A percentile compares a stretch with the other conserved stretches of the same genome.
Evolutionary conservation across 2,888 invertebrate genomes (phyloP).

Genomic region (Drosophila tripunctata): DNA sequence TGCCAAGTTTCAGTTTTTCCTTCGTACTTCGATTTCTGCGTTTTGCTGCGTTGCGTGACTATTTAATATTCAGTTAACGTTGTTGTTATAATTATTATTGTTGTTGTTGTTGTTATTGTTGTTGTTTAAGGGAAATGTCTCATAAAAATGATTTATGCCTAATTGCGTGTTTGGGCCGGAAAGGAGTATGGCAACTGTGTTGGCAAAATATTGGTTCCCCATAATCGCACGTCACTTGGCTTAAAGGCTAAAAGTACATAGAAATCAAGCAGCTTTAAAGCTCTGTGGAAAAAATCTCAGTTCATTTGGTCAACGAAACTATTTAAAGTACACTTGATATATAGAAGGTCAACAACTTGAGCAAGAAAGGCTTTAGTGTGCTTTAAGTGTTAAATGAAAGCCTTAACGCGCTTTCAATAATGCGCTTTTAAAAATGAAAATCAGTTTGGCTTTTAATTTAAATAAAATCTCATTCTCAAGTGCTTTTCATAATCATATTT

Average conservation of each 20-base stretch:
- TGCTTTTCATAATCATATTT: no score
- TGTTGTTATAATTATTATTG: slow-evolving; percentile 17
- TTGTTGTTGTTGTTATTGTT: slow-evolving; percentile 29
- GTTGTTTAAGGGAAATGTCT: slow-evolving; percentile 72
- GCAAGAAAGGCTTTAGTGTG: no score
- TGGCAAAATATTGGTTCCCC: slow-evolving; percentile 3
- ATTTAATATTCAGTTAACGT: slow-evolving; percentile 60
- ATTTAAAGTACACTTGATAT: not conserved
- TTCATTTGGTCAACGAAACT: not conserved
- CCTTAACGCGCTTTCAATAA: no score
- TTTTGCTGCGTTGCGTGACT: slow-evolving; percentile 71
- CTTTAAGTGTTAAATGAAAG: no score
- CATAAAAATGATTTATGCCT: slow-evolving; percentile 80
- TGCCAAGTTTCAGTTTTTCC: slow-evolving; percentile 14
- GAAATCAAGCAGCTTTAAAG: not conserved
- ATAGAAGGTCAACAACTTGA: no score
- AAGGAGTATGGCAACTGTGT: slow-evolving; percentile 7
- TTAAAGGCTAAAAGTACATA: not conserved
- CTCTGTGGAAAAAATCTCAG: not conserved
- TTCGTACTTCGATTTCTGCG: slow-evolving; percentile 46
- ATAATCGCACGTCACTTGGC: slow-evolving; percentile 6
- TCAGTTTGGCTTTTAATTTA: no score
- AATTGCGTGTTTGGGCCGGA: slow-evolving; percentile 44
- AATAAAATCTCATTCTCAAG: no score
- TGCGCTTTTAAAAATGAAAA: no score